Percentiles rank a stretch among this genome's conserved stretches.
Conservation (phyloP, 2,797 vertebrate genomes). For the Gadopsis bispinosus region DNA sequence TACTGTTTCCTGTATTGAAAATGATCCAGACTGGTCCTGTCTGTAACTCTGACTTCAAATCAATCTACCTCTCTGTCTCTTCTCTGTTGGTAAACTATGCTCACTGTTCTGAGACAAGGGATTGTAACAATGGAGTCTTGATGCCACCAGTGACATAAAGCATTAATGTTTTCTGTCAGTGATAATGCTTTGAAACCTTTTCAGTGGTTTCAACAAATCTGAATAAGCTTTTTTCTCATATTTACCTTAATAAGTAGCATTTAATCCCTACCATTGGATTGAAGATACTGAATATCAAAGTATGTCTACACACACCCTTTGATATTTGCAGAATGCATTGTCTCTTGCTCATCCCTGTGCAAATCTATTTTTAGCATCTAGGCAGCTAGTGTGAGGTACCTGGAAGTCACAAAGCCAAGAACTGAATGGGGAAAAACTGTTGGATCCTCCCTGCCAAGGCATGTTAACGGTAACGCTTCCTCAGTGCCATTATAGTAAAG, state of each 20-base stretch:
- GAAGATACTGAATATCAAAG: constrained; percentile 74
- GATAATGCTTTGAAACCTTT: constrained; percentile 75
- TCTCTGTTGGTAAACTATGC: constrained; percentile 84
- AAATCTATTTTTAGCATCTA: constrained; percentile 79
- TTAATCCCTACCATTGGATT: constrained; percentile 70
- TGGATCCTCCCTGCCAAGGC: constrained; percentile 71
- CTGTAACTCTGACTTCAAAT: constrained; percentile 92
- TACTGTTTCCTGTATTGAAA: constrained; percentile 78
- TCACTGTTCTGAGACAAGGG: constrained; percentile 84
- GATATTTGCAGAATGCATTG: constrained; percentile 65
- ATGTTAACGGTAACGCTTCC: constrained; percentile 71
- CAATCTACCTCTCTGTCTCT: constrained; percentile 92
- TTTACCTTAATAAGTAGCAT: constrained; percentile 84
- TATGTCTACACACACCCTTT: constrained; percentile 65
- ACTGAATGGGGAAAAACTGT: constrained; percentile 69
- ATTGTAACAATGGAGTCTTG: constrained; percentile 82
- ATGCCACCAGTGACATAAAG: constrained; percentile 84
- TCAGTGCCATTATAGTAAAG: constrained; percentile 62
- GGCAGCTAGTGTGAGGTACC: constrained; percentile 84
- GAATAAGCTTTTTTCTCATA: constrained; percentile 91
- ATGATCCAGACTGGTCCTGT: constrained; percentile 66
- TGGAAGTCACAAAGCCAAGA: constrained; percentile 82
- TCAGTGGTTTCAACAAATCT: constrained; percentile 79
- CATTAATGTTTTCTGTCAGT: constrained; percentile 82
- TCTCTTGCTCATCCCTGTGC: constrained; percentile 74